These are phyloP conservation scores for Graphium colonna DNA, from an alignment of 2,888 invertebrate species.

Conservation along the genomic window DNA sequence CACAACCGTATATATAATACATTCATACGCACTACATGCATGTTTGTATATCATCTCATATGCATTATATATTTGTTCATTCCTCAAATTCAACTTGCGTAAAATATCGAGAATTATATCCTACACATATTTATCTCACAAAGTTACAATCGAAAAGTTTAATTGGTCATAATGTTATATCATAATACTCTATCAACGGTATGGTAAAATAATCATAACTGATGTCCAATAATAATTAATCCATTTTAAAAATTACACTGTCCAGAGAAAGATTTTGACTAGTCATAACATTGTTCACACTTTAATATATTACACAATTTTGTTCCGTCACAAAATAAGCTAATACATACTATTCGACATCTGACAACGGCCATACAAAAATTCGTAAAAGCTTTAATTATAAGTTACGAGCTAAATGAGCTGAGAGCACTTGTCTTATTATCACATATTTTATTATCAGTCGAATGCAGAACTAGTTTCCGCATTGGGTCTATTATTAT, in stretches of 20 bases:
- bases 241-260: slow-evolving; percentile 15
- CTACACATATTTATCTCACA: neutral
- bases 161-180: slow-evolving; percentile 18
- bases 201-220: slow-evolving; percentile 7
- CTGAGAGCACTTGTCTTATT: slow-evolving; percentile 73
- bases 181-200: neutral
- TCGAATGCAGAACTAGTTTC: slow-evolving; percentile 75
- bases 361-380: slow-evolving; percentile 50
- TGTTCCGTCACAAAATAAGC: slow-evolving; percentile 42
- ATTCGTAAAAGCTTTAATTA: slow-evolving; percentile 51
- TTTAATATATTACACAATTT: slow-evolving; percentile 25
- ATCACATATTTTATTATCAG: slow-evolving; percentile 79
- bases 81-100: slow-evolving; percentile 3
- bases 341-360: slow-evolving; percentile 39
- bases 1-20: slow-evolving; percentile 34
- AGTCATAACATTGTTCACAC: slow-evolving; percentile 29
- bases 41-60: slow-evolving; percentile 13
- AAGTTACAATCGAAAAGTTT: slow-evolving; percentile 11
- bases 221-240: neutral
- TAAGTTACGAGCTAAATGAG: slow-evolving; percentile 68
- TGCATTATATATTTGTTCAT: slow-evolving; percentile 15
- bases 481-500: slow-evolving; percentile 77
- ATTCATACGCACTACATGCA: slow-evolving; percentile 18
- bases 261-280: slow-evolving; percentile 35
- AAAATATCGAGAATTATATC: slow-evolving; percentile 11